Evolutionary conservation across 30 jellyfish, hydroid and myxozoan species (phyloP), one percentile per base, ranked within the genome.

Genomic region (Nemopilema nomurai): DNA sequence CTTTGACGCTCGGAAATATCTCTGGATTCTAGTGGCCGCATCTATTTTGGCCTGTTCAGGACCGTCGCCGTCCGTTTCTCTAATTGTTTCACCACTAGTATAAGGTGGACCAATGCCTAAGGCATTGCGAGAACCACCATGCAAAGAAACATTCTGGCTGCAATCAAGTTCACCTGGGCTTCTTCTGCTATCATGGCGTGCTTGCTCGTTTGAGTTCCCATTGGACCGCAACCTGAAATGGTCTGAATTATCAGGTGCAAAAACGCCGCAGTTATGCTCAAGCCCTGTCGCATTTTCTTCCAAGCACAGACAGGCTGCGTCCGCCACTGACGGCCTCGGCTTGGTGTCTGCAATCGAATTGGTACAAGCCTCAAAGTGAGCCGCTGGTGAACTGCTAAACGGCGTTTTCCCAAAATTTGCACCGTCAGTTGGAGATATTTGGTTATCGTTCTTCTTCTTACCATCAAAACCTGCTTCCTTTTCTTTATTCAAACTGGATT

Each of bases 11-110:
- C 95, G 70, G 27, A 90, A 66, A 67, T 71, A 90, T 62, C 85
- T 28, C 80, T 90, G 97, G 25, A 90, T 90, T 73, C 92, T 83
- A 22, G 89, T 52, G 18, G 97, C 97, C 69, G 97, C 97, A 27
- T 77, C 82, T 20, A 41, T 41, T 13, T 13, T 41, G 6, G 6
- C 57, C 13, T 41, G 9, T 3, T 41, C 13, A 41, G 57, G 13
- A 13, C 57, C 6, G n/a, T n/a, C n/a, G n/a, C n/a, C n/a, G n/a
- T n/a, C n/a, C n/a, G n/a, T n/a, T n/a, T n/a, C n/a, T n/a, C n/a
- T n/a, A n/a, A n/a, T n/a, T n/a, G n/a, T n/a, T n/a, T n/a, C n/a
- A n/a, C n/a, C n/a, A n/a, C n/a, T n/a, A n/a, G n/a, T n/a, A n/a
- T n/a, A n/a, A n/a, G n/a, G n/a, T n/a, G n/a, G n/a, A n/a, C n/a